Conservation (phyloP, 2,113 vertebrate species). For the Chroicocephalus ridibundus region DNA sequence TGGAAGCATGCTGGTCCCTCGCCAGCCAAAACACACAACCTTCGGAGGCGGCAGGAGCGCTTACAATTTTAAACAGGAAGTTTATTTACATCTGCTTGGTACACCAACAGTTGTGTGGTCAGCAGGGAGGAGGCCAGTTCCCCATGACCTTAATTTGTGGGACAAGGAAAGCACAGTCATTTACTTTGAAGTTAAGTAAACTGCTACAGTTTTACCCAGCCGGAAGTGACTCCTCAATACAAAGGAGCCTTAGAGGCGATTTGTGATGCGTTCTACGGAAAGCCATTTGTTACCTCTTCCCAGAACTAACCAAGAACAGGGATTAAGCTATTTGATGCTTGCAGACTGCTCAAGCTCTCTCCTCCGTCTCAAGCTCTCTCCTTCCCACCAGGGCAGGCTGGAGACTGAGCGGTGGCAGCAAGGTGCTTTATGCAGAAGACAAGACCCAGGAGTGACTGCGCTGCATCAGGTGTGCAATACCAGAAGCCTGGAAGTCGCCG, state of each 20-base stretch:
- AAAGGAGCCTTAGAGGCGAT: background rate
- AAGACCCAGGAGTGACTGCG: background rate
- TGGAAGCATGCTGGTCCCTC: background rate
- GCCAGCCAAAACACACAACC: background rate
- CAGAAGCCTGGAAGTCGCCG: background rate
- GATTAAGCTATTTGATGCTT: background rate
- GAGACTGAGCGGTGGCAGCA: background rate
- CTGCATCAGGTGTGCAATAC: fast-evolving
- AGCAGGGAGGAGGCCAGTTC: background rate
- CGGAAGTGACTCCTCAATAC: background rate
- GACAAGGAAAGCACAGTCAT: background rate
- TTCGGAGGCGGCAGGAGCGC: background rate
- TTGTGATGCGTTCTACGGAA: background rate
- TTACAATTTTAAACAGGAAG: background rate
- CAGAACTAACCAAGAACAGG: background rate
- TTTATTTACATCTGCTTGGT: background rate
- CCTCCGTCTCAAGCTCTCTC: background rate
- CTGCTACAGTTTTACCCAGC: background rate
- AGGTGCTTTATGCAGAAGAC: background rate
- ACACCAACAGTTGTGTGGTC: background rate
- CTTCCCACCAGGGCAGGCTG: background rate
- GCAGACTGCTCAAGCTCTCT: background rate
- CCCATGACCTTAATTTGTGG: background rate
- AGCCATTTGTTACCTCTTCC: fast-evolving
- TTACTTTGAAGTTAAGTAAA: background rate